Evolutionary conservation across 2,113 vertebrate species (phyloP).

Genomic region (Onychorhynchus coronatus): DNA sequence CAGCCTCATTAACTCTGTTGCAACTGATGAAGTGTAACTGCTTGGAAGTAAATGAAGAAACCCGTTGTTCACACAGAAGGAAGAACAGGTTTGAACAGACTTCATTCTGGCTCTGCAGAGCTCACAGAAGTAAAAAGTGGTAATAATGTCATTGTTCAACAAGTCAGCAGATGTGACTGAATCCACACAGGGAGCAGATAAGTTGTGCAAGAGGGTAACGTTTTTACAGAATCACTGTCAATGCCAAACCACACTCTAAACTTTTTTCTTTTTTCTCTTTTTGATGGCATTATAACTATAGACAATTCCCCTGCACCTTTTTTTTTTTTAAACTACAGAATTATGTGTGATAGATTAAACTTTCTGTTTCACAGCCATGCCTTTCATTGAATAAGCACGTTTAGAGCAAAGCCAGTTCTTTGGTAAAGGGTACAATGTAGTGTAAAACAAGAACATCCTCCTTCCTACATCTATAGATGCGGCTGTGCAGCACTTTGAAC

Average conservation of each 20-base stretch:
- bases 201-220: background rate
- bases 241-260: background rate
- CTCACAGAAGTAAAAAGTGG: background rate
- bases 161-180: conserved; percentile 21
- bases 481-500: background rate
- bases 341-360: background rate
- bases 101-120: background rate
- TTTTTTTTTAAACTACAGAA: background rate
- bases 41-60: background rate
- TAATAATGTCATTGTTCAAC: conserved; percentile 17
- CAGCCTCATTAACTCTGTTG: background rate
- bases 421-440: background rate
- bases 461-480: background rate
- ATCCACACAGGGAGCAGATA: background rate
- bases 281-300: background rate
- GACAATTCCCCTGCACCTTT: background rate
- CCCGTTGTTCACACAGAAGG: background rate
- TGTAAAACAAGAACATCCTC: background rate
- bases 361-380: background rate
- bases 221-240: background rate
- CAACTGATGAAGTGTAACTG: background rate
- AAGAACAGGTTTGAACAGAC: background rate
- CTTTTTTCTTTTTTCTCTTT: background rate
- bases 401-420: background rate
- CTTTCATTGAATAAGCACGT: background rate